A percentile compares a stretch with the other conserved stretches of the same genome.
phyloP scores from a whole-genome alignment of 2,888 invertebrate species.

The Nomada fucata region DNA sequence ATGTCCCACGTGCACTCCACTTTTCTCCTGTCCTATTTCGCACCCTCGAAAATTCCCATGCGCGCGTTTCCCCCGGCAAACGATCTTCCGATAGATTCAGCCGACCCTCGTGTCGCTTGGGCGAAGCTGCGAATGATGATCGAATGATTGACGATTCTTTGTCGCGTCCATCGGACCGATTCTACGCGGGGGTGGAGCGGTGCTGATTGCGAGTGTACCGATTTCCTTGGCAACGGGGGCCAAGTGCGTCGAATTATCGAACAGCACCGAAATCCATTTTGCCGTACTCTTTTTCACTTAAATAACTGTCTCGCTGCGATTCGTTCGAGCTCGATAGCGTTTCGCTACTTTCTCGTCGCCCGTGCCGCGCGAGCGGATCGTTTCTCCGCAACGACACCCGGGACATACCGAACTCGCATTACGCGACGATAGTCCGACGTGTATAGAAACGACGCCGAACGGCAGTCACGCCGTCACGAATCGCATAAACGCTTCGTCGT shows the following conservation, averaged over 20 bases:
- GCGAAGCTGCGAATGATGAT: constrained; percentile 2
- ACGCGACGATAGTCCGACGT: constrained; percentile 36
- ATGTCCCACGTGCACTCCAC: constrained; percentile 41
- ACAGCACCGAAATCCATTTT: no score
- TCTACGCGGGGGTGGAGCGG: background rate
- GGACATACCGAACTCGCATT: constrained; percentile 42
- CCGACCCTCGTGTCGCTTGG: background rate
- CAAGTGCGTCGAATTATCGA: no score
- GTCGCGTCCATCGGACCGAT: no score
- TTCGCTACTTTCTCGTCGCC: background rate
- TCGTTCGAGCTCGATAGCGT: background rate
- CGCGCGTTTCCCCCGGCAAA: constrained; percentile 13
- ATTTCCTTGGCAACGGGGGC: background rate
- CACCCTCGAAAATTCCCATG: constrained; percentile 12
- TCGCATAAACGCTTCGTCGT: constrained; percentile 12
- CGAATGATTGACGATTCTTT: background rate
- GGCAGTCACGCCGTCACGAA: constrained; percentile 23
- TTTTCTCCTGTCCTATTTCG: constrained; percentile 49
- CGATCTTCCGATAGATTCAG: background rate
- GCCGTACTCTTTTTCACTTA: no score
- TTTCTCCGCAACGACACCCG: constrained; percentile 26
- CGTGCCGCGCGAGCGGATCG: constrained; percentile 6
- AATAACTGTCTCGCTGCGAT: no score
- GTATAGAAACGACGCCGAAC: constrained; percentile 16
- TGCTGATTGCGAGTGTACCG: no score